Evolutionary conservation across 2,797 vertebrate genomes (phyloP).

Genomic region (Gastrophryne carolinensis): DNA sequence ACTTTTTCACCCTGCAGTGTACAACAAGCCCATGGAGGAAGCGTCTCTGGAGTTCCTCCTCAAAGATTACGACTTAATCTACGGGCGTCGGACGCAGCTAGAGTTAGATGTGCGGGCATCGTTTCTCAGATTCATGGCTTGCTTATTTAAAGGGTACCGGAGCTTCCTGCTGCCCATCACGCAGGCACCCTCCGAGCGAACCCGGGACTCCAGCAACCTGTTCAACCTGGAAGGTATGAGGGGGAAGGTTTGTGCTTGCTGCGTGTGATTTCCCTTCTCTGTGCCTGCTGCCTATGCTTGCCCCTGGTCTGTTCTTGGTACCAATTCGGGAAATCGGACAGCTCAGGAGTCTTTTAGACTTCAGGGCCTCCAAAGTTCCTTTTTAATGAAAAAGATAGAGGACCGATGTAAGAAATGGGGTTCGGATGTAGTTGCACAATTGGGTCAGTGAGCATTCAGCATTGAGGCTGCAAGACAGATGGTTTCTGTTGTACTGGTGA

Average conservation of each 20-base stretch:
- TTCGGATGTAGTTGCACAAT: no score
- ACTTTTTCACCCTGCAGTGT: conserved; percentile 78
- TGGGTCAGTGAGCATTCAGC: no score
- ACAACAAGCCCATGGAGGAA: conserved; percentile 83
- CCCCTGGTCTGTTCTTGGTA: no score
- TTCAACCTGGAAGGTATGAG: conserved; percentile 86
- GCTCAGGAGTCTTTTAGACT: no score
- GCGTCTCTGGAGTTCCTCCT: conserved; percentile 86
- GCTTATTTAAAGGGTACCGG: conserved; percentile 83
- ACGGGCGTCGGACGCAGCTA: conserved; percentile 84
- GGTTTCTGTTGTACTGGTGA: no score
- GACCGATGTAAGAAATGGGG: no score
- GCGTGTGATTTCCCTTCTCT: no score
- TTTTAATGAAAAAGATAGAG: no score
- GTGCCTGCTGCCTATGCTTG: no score
- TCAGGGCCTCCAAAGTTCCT: no score
- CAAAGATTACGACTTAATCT: conserved; percentile 86
- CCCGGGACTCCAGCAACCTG: conserved; percentile 84
- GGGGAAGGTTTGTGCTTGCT: not conserved
- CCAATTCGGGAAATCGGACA: no score
- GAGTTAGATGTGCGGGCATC: conserved; percentile 89
- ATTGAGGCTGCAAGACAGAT: no score
- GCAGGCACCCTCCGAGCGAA: conserved; percentile 76
- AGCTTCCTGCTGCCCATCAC: conserved; percentile 87
- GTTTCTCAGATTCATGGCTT: conserved; percentile 91